Base-by-base conservation (phyloP, 2,888 invertebrate genomes). In the Callimorpha dominula region DNA sequence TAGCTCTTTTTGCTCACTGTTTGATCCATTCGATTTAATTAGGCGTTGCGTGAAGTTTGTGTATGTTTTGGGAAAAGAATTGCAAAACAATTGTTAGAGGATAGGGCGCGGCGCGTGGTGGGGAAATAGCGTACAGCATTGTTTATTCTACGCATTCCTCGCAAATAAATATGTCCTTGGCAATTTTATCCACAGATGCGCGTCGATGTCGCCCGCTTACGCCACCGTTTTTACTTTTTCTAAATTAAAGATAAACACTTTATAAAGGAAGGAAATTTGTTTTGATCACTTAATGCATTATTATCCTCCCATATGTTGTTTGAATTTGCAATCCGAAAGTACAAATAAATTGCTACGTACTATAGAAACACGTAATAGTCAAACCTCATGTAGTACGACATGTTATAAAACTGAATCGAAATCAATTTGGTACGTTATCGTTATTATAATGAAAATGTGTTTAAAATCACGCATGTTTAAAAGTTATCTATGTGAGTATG, bases 111-210 rank as follows among this genome's bases (percentile, higher is more conserved):
- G 89, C 88, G 87, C 84, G 86, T 87, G 85, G 88, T 86, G 85
- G 86, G 82, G 79, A 86, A 91, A 91, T 89, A 91, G 88, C 88
- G 89, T 90, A 89, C 88, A 91, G 91, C 90, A 92, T 87, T 95
- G 94, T 95, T 95, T 95, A 94, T 93, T 90, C 87, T 91, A 89
- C 92, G 89, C 94, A 95, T 95, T 91, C 94, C 94, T 85, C 88
- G 89, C 92, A 92, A 94, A 95, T 95, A 94, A 93, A 94, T 92
- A 91, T 94, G 94, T 94, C 95, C 95, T 94, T 95, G 95, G 92
- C 86, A 85, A 90, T 93, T 93, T 92, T 92, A 90, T 92, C 89
- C 89, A 80, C 81, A 89, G 88, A 90, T 89, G 89, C 87, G 84
- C 86, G 87, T 86, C 88, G 85, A 83, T 80, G 81, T 81, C 78